These are phyloP conservation scores for Zaprionus camerounensis DNA, from an alignment of 1,140 invertebrate species.

Conservation along the genomic window DNA sequence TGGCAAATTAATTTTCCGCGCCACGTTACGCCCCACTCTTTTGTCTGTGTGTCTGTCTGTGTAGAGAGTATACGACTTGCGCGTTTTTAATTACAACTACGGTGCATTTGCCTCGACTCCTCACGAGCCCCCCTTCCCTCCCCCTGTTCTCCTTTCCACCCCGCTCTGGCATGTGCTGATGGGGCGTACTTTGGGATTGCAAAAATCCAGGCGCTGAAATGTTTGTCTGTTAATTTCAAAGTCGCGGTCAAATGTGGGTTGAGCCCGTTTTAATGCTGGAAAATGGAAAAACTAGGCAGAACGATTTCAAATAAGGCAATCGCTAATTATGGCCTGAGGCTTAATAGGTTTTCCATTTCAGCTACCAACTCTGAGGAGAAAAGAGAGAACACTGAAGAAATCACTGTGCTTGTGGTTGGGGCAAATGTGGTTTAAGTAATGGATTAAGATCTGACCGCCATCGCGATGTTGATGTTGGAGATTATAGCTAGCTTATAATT, in stretches of 20 bases:
- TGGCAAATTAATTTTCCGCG: conserved; percentile 74
- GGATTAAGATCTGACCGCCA: background rate
- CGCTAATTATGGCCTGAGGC: conserved; percentile 36
- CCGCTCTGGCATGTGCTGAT: background rate
- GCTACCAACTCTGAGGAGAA: background rate
- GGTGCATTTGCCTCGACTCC: conserved; percentile 33
- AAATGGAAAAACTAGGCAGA: conserved; percentile 11
- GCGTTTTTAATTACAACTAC: conserved; percentile 80
- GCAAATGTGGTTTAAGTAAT: background rate
- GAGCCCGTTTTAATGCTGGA: conserved; percentile 3
- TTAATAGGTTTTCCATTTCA: conserved; percentile 6
- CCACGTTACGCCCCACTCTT: conserved; percentile 71
- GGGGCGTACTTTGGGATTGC: conserved; percentile 21
- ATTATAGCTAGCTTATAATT: background rate
- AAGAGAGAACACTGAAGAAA: background rate
- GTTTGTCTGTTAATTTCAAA: conserved; percentile 40
- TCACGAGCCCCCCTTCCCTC: background rate
- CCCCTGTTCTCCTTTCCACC: too few relatives aligned
- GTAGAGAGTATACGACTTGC: conserved; percentile 69
- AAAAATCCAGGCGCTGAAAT: conserved; percentile 46
- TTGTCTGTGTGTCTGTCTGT: background rate
- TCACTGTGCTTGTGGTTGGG: background rate
- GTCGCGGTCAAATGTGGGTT: conserved; percentile 35
- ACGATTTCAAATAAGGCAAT: conserved; percentile 19
- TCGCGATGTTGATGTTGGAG: background rate